Conservation (phyloP, 2,797 vertebrate genomes). For the Petrocephalus sullivani region DNA sequence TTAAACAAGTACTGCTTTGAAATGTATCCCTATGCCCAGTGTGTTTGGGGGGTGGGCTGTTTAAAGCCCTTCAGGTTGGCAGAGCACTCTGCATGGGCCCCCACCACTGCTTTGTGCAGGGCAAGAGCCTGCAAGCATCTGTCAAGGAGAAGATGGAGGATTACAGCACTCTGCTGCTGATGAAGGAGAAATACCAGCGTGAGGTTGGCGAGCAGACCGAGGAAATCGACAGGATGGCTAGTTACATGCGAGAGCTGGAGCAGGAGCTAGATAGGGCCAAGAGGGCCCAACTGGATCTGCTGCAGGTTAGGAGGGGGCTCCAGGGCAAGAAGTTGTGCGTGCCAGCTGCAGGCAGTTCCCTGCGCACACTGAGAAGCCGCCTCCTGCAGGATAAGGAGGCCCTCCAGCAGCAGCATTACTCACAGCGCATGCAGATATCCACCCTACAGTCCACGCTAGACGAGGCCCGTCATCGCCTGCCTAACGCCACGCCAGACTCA, state of each 20-base stretch:
- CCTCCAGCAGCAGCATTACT: slow-evolving; percentile 76
- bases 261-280: slow-evolving; percentile 56
- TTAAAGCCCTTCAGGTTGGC: background rate
- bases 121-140: slow-evolving; percentile 77
- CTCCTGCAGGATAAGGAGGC: slow-evolving; percentile 76
- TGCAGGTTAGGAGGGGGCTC: slow-evolving; percentile 58
- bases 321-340: background rate
- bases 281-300: slow-evolving; percentile 66
- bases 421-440: slow-evolving; percentile 76
- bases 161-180: slow-evolving; percentile 64
- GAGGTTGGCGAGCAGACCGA: slow-evolving; percentile 71
- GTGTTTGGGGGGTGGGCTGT: background rate
- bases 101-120: slow-evolving; percentile 50
- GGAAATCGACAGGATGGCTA: slow-evolving; percentile 75
- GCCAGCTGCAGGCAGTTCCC: background rate
- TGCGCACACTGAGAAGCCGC: background rate
- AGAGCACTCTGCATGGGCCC: background rate
- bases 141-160: slow-evolving; percentile 78
- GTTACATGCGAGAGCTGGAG: slow-evolving; percentile 72
- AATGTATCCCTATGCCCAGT: background rate
- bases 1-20: background rate
- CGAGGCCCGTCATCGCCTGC: slow-evolving; percentile 67
- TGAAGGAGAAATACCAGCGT: slow-evolving; percentile 72
- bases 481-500: slow-evolving; percentile 48
- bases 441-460: slow-evolving; percentile 76